phyloP scores from a whole-genome alignment of 2,113 vertebrate genomes.

The Elephas maximus region DNA sequence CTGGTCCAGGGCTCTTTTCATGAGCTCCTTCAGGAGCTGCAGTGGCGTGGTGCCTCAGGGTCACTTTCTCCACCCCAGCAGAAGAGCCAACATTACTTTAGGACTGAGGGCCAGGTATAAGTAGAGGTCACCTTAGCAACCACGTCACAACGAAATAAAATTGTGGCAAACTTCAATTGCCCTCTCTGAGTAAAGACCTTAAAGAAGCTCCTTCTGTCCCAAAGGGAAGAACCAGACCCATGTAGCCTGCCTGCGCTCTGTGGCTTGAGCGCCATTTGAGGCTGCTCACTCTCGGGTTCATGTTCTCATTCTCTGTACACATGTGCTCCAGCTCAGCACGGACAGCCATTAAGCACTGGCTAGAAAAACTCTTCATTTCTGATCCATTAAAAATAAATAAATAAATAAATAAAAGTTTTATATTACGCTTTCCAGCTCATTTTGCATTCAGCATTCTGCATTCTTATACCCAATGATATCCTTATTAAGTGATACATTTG shows the following conservation, averaged over 20 bases:
- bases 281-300: accelerated
- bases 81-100: not conserved
- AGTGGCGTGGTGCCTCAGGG: not conserved
- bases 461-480: not conserved
- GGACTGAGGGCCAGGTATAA: not conserved
- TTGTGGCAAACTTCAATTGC: too few species aligned
- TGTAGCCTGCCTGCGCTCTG: too few species aligned
- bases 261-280: accelerated
- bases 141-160: not conserved
- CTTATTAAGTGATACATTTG: not conserved
- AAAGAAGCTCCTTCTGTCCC: not conserved
- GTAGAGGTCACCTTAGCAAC: not conserved
- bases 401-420: not conserved
- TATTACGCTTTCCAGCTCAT: not conserved
- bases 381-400: not conserved
- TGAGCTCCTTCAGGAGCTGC: not conserved
- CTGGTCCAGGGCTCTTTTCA: not conserved
- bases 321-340: not conserved
- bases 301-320: not conserved
- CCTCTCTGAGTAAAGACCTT: not conserved
- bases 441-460: not conserved
- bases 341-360: not conserved
- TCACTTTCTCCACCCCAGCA: not conserved
- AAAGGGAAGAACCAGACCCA: not conserved
- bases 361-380: not conserved